phyloP scores from a whole-genome alignment of 1,140 invertebrate species.

The Drosophila orosa region DNA sequence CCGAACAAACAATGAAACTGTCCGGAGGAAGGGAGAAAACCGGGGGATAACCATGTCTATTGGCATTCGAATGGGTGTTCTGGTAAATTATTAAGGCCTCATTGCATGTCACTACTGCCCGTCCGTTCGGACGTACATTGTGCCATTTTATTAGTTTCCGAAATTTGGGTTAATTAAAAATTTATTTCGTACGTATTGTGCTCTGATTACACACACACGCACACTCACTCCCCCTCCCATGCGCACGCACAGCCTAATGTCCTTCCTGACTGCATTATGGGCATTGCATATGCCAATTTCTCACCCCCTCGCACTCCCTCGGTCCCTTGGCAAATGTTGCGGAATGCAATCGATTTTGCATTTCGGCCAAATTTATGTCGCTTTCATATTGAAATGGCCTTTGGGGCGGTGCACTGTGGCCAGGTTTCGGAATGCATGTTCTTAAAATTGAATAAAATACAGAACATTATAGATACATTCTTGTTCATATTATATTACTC shows the following conservation, averaged over 20 bases:
- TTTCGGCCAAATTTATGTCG: constrained; percentile 63
- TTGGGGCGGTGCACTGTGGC: constrained; percentile 10
- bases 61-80: constrained; percentile 22
- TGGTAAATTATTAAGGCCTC: constrained; percentile 67
- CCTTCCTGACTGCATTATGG: constrained; percentile 13
- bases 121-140: constrained; percentile 26
- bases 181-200: constrained; percentile 62
- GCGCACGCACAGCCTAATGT: constrained; percentile 6
- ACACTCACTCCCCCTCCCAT: background rate
- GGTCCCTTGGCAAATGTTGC: constrained; percentile 52
- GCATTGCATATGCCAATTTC: constrained; percentile 54
- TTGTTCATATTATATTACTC: too few species aligned
- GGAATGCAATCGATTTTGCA: constrained; percentile 73
- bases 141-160: constrained; percentile 74
- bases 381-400: constrained; percentile 63
- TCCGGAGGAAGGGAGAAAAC: background rate
- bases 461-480: background rate
- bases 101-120: constrained; percentile 36
- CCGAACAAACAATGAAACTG: constrained; percentile 47
- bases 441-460: background rate
- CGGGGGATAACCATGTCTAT: background rate
- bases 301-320: background rate
- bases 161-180: constrained; percentile 82
- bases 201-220: constrained; percentile 10
- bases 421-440: background rate